Base-by-base conservation (phyloP, 2,113 vertebrate genomes). In the Fregata magnificens region DNA sequence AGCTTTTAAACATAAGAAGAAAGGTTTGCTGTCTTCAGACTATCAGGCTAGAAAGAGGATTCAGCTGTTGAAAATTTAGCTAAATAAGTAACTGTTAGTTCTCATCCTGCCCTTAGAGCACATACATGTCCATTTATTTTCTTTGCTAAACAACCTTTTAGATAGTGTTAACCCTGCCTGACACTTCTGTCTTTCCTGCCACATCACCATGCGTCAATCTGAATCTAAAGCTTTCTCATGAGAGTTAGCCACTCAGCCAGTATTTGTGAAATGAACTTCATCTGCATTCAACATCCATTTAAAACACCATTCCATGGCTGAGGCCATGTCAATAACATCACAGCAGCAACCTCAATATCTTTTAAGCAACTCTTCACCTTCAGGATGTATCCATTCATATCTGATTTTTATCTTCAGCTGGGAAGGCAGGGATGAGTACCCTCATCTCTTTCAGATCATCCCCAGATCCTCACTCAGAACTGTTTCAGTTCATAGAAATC, bases 11-110 rank as follows among this genome's bases (percentile, higher is more conserved):
- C 3, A 16, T 26, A 36, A 66, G 36, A 90, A 78, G 26, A 91
- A 85, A 69, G 10, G 17, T 59, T 95, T 78, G 7, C 10, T 55
- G 18, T 49, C 45, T 88, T 93, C 65, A 70, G 58, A 71, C 9
- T 77, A 71, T 67, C 50, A 42, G 29, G n/a, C 47, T 92, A 53
- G 25, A 65, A 25, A 52, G 14, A 50, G 87, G 38, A 47, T 69
- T 86, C 82, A 90, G 47, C 40, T 79, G 49, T 28, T 89, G 72
- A 95, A 95, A 88, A 61, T 70, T 66, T 84, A 91, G 29, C 32
- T 91, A 52, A 87, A 45, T 52, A 81, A 56, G 53, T 73, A 83
- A 81, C 14, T 61, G n/a, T 53, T 84, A 49, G 28, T 58, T 74
- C 47, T 74, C 74, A 5, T 70, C 13, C 26, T 74, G 32, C 25